phyloP scores from a whole-genome alignment of 2,797 vertebrate species.

The Sciurus carolinensis region DNA sequence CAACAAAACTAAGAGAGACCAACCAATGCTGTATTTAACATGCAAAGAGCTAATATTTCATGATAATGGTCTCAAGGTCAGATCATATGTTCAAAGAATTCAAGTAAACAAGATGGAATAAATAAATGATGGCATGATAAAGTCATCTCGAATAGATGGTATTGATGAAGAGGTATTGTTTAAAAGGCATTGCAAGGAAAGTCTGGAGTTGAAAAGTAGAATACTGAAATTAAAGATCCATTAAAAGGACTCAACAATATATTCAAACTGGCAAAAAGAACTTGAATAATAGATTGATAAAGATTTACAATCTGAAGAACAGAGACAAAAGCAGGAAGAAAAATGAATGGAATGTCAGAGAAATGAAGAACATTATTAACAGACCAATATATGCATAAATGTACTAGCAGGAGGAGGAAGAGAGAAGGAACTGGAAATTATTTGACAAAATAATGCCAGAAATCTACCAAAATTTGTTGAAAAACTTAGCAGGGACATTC shows the following conservation, averaged over 20 bases:
- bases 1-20: not conserved
- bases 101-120: not conserved
- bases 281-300: not conserved
- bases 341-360: not conserved
- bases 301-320: not conserved
- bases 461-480: not conserved
- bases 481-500: not conserved
- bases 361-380: not conserved
- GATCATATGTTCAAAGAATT: not conserved
- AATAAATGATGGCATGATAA: not conserved
- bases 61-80: not conserved
- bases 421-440: not conserved
- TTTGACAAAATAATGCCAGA: not conserved
- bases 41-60: not conserved
- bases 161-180: not conserved
- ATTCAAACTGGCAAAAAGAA: not conserved
- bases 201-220: not conserved
- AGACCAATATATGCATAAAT: not conserved
- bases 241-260: not conserved
- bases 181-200: not conserved
- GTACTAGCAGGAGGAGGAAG: not conserved
- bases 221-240: not conserved
- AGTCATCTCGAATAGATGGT: not conserved
- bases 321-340: not conserved
- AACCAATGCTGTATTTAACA: not conserved